Percentiles rank a stretch among this genome's conserved stretches.
Conservation (phyloP, 2,113 vertebrate genomes). For the Copsychus sechellarum region DNA sequence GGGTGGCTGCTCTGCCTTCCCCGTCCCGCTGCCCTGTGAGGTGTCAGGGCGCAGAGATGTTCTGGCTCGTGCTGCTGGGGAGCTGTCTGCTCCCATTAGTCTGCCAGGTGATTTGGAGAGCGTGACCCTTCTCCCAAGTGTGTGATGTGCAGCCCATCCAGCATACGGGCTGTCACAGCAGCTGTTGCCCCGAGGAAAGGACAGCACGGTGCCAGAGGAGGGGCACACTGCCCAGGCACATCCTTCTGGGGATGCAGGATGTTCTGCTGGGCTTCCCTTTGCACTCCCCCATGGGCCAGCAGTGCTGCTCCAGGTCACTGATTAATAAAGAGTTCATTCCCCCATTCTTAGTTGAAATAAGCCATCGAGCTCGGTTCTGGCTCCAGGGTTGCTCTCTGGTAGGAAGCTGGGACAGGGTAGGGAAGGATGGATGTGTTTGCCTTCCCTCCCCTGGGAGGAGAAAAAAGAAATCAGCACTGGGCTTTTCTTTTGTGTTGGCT, state of each 20-base stretch:
- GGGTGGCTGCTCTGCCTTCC: neutral
- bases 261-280: neutral
- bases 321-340: neutral
- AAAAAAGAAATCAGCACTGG: neutral
- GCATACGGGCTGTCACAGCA: conserved; percentile 3
- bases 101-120: conserved; percentile 8
- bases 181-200: conserved; percentile 34
- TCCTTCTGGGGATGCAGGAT: neutral
- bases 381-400: neutral
- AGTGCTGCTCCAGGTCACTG: neutral
- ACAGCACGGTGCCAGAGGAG: neutral
- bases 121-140: conserved; percentile 30
- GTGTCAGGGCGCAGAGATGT: conserved; percentile 16
- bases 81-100: conserved; percentile 55
- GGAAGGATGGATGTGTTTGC: neutral
- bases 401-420: neutral
- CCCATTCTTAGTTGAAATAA: neutral
- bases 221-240: neutral
- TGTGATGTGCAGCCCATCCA: neutral
- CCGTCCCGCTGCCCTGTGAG: neutral
- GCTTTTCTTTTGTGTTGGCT: neutral
- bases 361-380: neutral
- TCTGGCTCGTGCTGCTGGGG: conserved; percentile 34
- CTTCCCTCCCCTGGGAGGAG: neutral
- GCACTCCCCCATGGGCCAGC: neutral